Conservation (phyloP, 2,888 invertebrate species). For the Drosophila testacea region DNA sequence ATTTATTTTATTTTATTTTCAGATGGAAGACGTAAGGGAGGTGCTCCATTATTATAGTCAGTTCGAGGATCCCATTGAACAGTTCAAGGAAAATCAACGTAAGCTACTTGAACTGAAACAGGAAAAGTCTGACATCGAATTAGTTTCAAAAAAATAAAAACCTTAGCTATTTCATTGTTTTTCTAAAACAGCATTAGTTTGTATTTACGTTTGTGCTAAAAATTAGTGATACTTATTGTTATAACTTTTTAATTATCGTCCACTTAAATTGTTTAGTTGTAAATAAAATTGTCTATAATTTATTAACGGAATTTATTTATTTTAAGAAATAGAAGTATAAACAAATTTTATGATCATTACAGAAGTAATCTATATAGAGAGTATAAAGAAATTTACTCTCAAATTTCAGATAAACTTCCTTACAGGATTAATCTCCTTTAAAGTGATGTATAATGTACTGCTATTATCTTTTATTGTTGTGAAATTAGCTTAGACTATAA, state of each 20-base stretch:
- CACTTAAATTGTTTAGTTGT: not conserved
- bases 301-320: no score
- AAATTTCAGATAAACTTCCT: no score
- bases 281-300: not conserved
- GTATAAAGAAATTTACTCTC: no score
- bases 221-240: not conserved
- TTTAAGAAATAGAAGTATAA: no score
- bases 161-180: no score
- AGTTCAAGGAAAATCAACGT: constrained; percentile 96
- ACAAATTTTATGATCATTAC: no score
- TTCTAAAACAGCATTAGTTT: not conserved
- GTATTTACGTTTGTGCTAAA: not conserved
- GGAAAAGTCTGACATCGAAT: constrained; percentile 80
- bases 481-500: not conserved
- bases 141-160: not conserved
- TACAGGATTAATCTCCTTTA: no score
- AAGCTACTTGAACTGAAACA: constrained; percentile 89
- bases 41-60: constrained; percentile 96
- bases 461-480: no score
- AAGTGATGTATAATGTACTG: no score
- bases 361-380: no score
- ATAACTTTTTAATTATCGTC: not conserved
- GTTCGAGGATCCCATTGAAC: constrained; percentile 96
- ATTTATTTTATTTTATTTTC: constrained; percentile 67
- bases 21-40: constrained; percentile 96